phyloP scores from a whole-genome alignment of 2,888 invertebrate genomes.

The Synergus japonicus region DNA sequence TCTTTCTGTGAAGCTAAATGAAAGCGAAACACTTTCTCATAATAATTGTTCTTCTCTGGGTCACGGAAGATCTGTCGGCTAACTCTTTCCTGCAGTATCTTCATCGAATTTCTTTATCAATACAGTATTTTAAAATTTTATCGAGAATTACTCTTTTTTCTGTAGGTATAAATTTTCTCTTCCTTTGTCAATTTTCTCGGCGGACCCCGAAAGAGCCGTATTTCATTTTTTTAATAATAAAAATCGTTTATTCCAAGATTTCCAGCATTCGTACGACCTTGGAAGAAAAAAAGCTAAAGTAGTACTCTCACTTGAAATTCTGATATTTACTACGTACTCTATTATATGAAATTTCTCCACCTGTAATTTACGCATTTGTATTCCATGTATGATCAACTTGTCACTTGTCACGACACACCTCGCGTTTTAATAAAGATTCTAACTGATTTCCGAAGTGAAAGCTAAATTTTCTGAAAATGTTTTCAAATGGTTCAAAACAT shows the following conservation, averaged over 20 bases:
- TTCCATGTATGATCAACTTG: not conserved
- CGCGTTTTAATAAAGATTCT: not conserved
- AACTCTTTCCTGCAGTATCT: conserved; percentile 11
- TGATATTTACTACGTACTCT: not conserved
- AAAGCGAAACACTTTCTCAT: conserved; percentile 40
- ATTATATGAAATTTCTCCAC: conserved; percentile 31
- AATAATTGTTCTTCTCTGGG: conserved; percentile 33
- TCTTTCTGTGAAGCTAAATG: conserved; percentile 6
- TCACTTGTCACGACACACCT: conserved; percentile 10
- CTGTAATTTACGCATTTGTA: conserved; percentile 24
- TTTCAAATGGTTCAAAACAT: not conserved
- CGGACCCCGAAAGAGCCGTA: not conserved
- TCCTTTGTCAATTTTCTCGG: not conserved
- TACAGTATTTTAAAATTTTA: not conserved
- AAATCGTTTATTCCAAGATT: not conserved
- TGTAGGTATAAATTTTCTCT: not conserved
- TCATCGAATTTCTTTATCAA: not conserved
- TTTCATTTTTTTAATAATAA: not conserved
- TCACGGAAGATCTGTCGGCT: conserved; percentile 36
- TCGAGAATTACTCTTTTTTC: not conserved
- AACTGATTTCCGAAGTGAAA: conserved; percentile 27
- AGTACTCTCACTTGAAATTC: conserved; percentile 20
- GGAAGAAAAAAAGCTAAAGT: conserved; percentile 16
- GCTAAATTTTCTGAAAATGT: not conserved
- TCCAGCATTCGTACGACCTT: conserved; percentile 17